Conservation (phyloP, 2,113 vertebrate species). For the Sinocyclocheilus maitianheensis region DNA sequence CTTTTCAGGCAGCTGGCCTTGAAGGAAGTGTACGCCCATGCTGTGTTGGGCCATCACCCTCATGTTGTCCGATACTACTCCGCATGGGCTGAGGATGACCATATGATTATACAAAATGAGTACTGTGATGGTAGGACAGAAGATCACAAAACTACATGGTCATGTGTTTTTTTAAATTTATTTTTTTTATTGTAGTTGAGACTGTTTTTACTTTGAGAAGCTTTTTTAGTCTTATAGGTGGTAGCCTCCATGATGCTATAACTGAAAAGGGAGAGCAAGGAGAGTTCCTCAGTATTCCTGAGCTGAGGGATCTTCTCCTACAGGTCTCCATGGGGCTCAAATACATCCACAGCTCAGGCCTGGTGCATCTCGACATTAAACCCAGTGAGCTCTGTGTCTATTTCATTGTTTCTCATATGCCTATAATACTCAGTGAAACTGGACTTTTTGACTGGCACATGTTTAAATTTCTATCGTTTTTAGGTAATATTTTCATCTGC, state of each 20-base stretch:
- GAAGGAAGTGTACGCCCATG: slow-evolving; percentile 93
- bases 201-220: neutral
- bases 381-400: slow-evolving; percentile 79
- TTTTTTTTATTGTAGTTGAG: neutral
- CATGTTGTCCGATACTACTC: slow-evolving; percentile 98
- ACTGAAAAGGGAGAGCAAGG: slow-evolving; percentile 74
- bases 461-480: slow-evolving; percentile 23
- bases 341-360: slow-evolving; percentile 88
- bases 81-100: slow-evolving; percentile 89
- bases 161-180: neutral
- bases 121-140: slow-evolving; percentile 86
- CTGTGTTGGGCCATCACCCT: slow-evolving; percentile 93
- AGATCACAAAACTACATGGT: neutral
- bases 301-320: slow-evolving; percentile 86
- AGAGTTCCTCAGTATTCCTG: slow-evolving; percentile 76
- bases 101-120: slow-evolving; percentile 97
- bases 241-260: slow-evolving; percentile 83
- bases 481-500: slow-evolving; percentile 97
- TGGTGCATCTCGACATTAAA: slow-evolving; percentile 95
- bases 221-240: slow-evolving; percentile 74
- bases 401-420: neutral
- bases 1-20: slow-evolving; percentile 82
- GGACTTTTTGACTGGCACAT: neutral
- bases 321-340: slow-evolving; percentile 92
- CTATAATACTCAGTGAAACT: neutral